Base-by-base conservation (phyloP, 2,113 vertebrate genomes). In the Corydoras sp. region DNA sequence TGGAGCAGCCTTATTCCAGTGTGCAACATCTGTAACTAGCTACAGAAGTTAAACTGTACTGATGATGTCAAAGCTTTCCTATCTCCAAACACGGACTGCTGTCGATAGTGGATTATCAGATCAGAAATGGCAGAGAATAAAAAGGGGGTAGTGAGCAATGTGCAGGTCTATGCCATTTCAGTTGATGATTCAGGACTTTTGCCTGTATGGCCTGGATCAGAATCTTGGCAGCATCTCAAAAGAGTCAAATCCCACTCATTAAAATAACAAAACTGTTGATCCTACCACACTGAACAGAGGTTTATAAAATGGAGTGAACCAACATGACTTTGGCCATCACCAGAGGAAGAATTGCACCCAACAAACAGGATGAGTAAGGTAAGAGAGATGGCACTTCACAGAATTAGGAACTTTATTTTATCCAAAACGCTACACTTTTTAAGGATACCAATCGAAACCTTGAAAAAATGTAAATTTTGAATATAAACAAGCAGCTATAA, bases 101-200 rank as follows among this genome's bases (percentile, higher is more conserved):
- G 71, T 67, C 65, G 53, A 73, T 77, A 75, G 74, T 5, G 69
- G 71, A 79, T 81, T 77, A 81, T 62, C 55, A 51, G 62, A 74
- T 76, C 61, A 72, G 67, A 72, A 54, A 51, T 62, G 48, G 54
- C 58, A 51, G 61, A 65, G 12, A 61, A 62, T 31, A 61, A 56
- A 71, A 64, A 48, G 51, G 68, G 31, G 51, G 10, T 32, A 15
- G 7, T 10, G n/a, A 51, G 62, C 75, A 71, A 62, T 75, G 70
- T 80, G 68, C 71, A 60, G 73, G 74, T 61, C 62, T 62, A 64
- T 71, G 75, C 31, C 64, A 53, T 74, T 59, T 70, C 51, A 64
- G 14, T 10, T 83, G 83, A 80, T 82, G 85, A 85, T 73, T 86
- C 84, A 84, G 83, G 81, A 79, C 62, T 83, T 84, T 85, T 77